Evolutionary conservation across 92 coral and sea anemone species (phyloP).

Genomic region (Zoanthus sansibaricus): DNA sequence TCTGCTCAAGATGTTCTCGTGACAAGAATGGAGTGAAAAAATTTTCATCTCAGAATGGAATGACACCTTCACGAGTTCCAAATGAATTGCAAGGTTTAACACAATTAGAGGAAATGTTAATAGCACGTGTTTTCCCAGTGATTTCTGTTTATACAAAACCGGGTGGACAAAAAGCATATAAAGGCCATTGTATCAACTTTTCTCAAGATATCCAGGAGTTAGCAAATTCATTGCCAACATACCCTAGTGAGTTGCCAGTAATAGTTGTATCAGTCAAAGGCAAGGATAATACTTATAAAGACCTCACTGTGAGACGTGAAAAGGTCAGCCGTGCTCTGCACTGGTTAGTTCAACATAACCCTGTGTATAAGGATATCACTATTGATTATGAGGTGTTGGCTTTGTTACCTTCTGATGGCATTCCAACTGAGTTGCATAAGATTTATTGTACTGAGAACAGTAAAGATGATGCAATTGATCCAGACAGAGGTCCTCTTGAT

Average conservation of each 20-base stretch:
- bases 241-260: conserved; percentile 66
- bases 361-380: conserved; percentile 62
- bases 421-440: conserved; percentile 12
- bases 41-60: conserved; percentile 70
- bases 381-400: conserved; percentile 31
- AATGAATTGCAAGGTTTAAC: conserved; percentile 76
- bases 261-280: conserved; percentile 60
- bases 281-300: conserved; percentile 62
- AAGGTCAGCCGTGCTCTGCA: conserved; percentile 64
- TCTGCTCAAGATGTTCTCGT: conserved; percentile 68
- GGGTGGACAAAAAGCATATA: conserved; percentile 78
- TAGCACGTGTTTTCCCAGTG: conserved; percentile 75
- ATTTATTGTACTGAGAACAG: conserved; percentile 22
- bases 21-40: conserved; percentile 68
- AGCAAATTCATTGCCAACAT: conserved; percentile 65
- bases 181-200: conserved; percentile 71
- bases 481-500: conserved; percentile 41
- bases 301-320: conserved; percentile 60
- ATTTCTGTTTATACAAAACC: too few relatives aligned
- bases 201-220: conserved; percentile 60
- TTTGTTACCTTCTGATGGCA: conserved; percentile 30
- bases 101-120: conserved; percentile 83
- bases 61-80: conserved; percentile 78
- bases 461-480: conserved; percentile 11
- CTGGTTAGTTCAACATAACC: conserved; percentile 74